Percentiles rank a stretch among this genome's conserved stretches.
These are phyloP conservation scores for Drosophila lacertosa DNA, from an alignment of 1,140 invertebrate species.

Conservation along the genomic window DNA sequence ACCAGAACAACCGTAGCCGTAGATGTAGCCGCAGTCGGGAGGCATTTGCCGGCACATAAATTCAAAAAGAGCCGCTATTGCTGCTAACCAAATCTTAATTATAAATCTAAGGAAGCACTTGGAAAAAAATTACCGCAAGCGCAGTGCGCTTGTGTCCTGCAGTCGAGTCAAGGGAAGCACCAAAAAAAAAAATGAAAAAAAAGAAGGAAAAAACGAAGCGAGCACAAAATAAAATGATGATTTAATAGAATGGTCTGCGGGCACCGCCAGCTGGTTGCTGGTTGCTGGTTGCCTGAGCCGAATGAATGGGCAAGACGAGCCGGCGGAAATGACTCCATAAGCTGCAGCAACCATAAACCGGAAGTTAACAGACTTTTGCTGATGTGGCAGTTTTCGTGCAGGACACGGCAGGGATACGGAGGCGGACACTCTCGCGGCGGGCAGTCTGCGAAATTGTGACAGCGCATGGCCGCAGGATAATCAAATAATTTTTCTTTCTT, in stretches of 20 bases:
- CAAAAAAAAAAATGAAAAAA: slow-evolving; percentile 7
- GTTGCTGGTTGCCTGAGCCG: slow-evolving; percentile 72
- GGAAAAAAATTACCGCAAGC: slow-evolving; percentile 71
- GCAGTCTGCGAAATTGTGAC: slow-evolving; percentile 80
- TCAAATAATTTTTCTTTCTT: slow-evolving; percentile 76
- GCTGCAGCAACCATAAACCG: slow-evolving; percentile 82
- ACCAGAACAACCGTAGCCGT: slow-evolving; percentile 16
- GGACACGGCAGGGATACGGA: slow-evolving; percentile 4
- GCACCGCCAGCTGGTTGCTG: slow-evolving; percentile 79
- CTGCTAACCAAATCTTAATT: slow-evolving; percentile 83
- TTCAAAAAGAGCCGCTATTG: slow-evolving; percentile 66
- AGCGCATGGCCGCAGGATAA: slow-evolving; percentile 81
- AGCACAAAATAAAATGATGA: slow-evolving; percentile 73
- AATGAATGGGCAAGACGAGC: slow-evolving; percentile 67
- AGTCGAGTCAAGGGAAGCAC: slow-evolving; percentile 3
- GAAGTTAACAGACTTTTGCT: slow-evolving; percentile 83
- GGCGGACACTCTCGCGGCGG: slow-evolving; percentile 68
- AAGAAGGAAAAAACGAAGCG: slow-evolving; percentile 8
- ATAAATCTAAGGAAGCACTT: slow-evolving; percentile 83
- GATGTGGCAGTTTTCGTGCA: slow-evolving; percentile 75
- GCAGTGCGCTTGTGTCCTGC: slow-evolving; percentile 53
- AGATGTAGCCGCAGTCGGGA: slow-evolving; percentile 24
- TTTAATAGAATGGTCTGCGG: slow-evolving; percentile 82
- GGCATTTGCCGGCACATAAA: slow-evolving; percentile 57
- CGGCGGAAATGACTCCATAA: slow-evolving; percentile 79